Evolutionary conservation across 2,888 invertebrate species (phyloP), one percentile per base, ranked within the genome.

Genomic region (Polylopha cassiicola): DNA sequence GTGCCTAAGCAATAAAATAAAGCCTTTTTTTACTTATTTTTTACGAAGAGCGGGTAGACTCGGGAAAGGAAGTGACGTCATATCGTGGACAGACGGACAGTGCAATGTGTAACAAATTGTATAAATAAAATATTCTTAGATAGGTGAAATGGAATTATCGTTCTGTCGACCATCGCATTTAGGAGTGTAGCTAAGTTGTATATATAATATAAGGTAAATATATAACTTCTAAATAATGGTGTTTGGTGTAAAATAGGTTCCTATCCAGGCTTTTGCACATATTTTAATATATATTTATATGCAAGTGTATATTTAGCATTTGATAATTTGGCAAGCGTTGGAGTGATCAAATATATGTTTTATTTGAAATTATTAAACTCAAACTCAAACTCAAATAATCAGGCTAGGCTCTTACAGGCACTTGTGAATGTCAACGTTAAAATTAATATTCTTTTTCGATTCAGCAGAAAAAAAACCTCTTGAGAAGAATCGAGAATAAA

Each of bases 241-340:
- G 80, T 85, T 81, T 71, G 84, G 81, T 84, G 75, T 84, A 78
- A 75, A 64, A 74, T 78, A 77, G 76, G 77, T 77, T 71, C 84
- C 84, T 85, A 79, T 80, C 80, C 75, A 69, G 55, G 78, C 78
- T 81, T 81, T 69, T 66, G 70, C 73, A 82, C 80, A 72, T 73
- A 72, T 65, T 67, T 45, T 41, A 75, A 77, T 79, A 76, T 80
- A 70, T 81, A 82, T 84, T 84, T 84, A 81, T 82, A 68, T 68
- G 55, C 84, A 80, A 82, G 84, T 58, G 55, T 80, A 63, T 75
- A 81, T 84, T 84, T 84, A 79, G 82, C 80, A 76, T 66, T 54
- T 47, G 41, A 46, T 44, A 26, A 29, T 54, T 62, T 66, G 73
- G 70, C 64, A 69, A 66, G 68, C 69, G 73, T 60, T 57, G 36